Percentiles rank a stretch among this genome's conserved stretches.
phyloP scores from a whole-genome alignment of 2,888 invertebrate species.

The Morpho deidamia region DNA sequence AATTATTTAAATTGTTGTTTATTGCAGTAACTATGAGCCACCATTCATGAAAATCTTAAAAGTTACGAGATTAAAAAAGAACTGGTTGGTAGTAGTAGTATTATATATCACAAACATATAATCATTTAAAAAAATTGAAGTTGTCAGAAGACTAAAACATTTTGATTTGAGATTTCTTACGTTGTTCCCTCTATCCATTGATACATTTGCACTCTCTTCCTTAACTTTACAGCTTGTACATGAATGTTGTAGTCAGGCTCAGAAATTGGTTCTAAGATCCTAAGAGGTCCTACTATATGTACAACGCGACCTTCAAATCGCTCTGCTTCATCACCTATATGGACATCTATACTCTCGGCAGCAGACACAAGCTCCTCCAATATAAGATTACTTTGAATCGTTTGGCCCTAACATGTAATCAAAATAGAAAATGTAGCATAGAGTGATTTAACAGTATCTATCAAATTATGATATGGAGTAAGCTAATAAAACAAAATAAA shows the following conservation, averaged over 20 bases:
- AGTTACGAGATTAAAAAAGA: too few species aligned
- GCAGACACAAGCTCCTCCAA: constrained; percentile 84
- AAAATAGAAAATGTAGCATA: too few species aligned
- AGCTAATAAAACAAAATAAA: too few species aligned
- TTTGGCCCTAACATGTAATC: constrained; percentile 80
- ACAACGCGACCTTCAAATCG: constrained; percentile 87
- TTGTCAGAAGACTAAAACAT: too few species aligned
- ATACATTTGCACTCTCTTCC: constrained; percentile 93
- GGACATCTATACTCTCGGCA: constrained; percentile 80
- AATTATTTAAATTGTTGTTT: too few species aligned
- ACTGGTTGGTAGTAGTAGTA: too few species aligned
- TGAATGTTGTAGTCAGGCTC: constrained; percentile 93
- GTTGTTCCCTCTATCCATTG: constrained; percentile 92
- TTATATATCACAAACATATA: too few species aligned
- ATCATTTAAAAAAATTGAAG: too few species aligned
- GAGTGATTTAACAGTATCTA: too few species aligned
- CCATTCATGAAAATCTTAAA: too few species aligned
- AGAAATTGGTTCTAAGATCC: constrained; percentile 88
- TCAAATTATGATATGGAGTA: too few species aligned
- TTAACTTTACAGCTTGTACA: constrained; percentile 89
- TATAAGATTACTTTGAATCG: constrained; percentile 87
- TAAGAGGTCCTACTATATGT: constrained; percentile 85
- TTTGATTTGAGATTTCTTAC: constrained; percentile 45
- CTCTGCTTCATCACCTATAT: constrained; percentile 81
- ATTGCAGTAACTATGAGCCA: too few species aligned